Evolutionary conservation across 2,797 vertebrate species (phyloP).

Genomic region (Hyperoplus lanceolatus): DNA sequence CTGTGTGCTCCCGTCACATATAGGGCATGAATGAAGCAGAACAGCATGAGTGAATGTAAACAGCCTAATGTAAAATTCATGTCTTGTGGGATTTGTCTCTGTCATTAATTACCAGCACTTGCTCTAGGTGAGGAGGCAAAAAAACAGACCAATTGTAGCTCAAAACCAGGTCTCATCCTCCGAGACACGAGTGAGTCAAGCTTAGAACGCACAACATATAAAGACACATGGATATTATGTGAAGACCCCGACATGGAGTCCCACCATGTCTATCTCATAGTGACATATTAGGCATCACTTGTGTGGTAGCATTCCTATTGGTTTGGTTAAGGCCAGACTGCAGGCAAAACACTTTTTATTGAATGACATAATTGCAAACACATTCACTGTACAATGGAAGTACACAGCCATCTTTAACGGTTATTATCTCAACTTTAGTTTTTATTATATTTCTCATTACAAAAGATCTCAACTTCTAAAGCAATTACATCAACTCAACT

Average conservation of each 20-base stretch:
- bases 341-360: too few species aligned
- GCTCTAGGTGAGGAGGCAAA: conserved; percentile 69
- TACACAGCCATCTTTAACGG: too few species aligned
- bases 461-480: too few species aligned
- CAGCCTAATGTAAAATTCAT: conserved; percentile 82
- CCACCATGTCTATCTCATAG: conserved; percentile 19
- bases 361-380: too few species aligned
- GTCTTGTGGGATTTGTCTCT: conserved; percentile 80
- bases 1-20: conserved; percentile 48
- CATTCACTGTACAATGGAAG: too few species aligned
- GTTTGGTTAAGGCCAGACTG: conserved; percentile 19
- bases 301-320: background rate
- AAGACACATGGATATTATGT: conserved; percentile 30
- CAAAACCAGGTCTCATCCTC: conserved; percentile 46
- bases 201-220: conserved; percentile 34
- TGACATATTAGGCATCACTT: conserved; percentile 11
- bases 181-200: conserved; percentile 53
- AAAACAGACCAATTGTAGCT: conserved; percentile 65
- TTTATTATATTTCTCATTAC: too few species aligned
- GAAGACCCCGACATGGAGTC: conserved; percentile 14
- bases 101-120: conserved; percentile 77
- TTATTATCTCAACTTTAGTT: too few species aligned
- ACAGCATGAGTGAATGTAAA: conserved; percentile 69
- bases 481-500: too few species aligned
- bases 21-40: conserved; percentile 51